phyloP scores from a whole-genome alignment of 2,113 vertebrate genomes.

The Lampris megalopsis region DNA sequence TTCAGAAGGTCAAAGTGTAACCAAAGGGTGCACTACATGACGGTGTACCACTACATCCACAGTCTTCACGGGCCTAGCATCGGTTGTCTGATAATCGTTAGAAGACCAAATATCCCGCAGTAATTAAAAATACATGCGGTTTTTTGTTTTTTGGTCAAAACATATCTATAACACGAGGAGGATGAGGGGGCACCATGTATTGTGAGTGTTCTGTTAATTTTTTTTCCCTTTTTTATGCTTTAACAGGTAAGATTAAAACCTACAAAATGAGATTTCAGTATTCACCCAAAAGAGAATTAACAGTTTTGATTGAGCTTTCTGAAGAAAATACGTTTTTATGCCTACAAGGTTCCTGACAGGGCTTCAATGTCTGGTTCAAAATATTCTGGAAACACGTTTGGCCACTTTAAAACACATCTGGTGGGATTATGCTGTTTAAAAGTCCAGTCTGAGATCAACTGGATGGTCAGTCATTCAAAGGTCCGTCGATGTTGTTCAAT shows the following conservation, averaged over 20 bases:
- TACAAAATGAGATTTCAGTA: no score
- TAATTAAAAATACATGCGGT: slow-evolving; percentile 6
- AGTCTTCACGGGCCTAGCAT: no score
- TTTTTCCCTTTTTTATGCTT: no score
- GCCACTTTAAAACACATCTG: neutral
- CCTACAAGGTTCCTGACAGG: slow-evolving; percentile 20
- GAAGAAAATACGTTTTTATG: neutral
- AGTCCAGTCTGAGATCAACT: slow-evolving; percentile 16
- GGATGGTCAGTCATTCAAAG: slow-evolving; percentile 8
- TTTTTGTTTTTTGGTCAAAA: no score
- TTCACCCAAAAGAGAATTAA: no score
- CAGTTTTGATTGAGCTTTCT: neutral
- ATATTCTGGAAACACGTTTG: neutral
- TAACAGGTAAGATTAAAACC: neutral
- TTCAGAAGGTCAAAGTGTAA: no score
- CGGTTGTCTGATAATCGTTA: neutral
- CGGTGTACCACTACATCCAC: no score
- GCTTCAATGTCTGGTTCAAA: slow-evolving; percentile 13
- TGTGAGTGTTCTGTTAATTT: neutral
- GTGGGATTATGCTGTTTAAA: neutral
- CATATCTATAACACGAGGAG: neutral
- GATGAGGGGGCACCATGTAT: no score
- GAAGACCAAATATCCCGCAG: slow-evolving; percentile 26
- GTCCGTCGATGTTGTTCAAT: neutral
- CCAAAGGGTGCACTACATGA: no score